phyloP scores from a whole-genome alignment of 1,140 invertebrate genomes.

The Homalodisca vitripennis region DNA sequence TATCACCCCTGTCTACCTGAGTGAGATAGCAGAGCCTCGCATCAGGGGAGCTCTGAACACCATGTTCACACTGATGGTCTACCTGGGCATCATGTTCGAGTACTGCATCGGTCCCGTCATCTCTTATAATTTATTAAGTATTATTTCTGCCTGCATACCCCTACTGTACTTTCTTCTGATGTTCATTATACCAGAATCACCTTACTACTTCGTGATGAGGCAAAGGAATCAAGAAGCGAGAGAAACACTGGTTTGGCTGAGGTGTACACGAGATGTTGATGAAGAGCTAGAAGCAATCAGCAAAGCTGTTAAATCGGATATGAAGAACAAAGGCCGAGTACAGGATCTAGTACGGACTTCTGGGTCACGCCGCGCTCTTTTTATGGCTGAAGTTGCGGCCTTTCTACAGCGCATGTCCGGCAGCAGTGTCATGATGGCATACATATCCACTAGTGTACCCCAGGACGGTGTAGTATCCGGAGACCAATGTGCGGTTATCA shows the following conservation, averaged over 20 bases:
- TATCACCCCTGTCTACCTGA: constrained; percentile 56
- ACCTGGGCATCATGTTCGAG: constrained; percentile 71
- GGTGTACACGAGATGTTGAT: constrained; percentile 47
- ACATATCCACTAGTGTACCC: constrained; percentile 70
- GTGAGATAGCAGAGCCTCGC: constrained; percentile 65
- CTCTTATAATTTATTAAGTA: constrained; percentile 63
- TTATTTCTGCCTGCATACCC: constrained; percentile 60
- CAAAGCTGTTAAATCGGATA: constrained; percentile 30
- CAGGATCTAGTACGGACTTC: constrained; percentile 28
- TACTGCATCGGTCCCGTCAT: constrained; percentile 74
- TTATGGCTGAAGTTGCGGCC: constrained; percentile 62
- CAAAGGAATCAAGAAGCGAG: constrained; percentile 60
- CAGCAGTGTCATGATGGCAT: constrained; percentile 70
- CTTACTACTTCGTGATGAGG: constrained; percentile 64
- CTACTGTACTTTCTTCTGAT: constrained; percentile 64
- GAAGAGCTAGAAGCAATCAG: constrained; percentile 36
- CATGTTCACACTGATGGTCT: constrained; percentile 66
- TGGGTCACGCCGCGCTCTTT: constrained; percentile 56
- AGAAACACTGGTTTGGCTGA: constrained; percentile 62
- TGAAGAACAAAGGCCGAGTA: constrained; percentile 29
- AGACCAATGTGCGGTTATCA: constrained; percentile 24
- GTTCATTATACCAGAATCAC: constrained; percentile 77
- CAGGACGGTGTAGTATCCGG: constrained; percentile 38
- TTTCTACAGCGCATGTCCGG: constrained; percentile 75
- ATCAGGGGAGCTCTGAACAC: constrained; percentile 62